Evolutionary conservation across 2,888 invertebrate genomes (phyloP), one percentile per base, ranked within the genome.

Genomic region (Monoplex corrugatus): DNA sequence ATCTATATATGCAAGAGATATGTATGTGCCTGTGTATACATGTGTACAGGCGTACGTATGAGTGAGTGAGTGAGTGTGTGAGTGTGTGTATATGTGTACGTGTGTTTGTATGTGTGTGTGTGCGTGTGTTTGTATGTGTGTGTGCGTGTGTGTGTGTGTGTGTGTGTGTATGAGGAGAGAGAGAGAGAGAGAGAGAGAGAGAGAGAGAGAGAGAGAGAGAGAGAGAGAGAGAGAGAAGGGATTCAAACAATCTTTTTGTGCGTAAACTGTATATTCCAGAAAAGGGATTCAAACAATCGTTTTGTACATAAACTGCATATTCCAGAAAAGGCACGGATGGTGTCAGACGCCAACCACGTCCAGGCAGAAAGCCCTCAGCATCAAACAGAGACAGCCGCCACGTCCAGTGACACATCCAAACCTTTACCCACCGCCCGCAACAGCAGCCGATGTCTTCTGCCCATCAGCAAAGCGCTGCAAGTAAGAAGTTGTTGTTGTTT

Each of bases 401-500:
- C 45, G 84, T 6, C 57, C 10, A 32, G 5, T 10, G 84, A 84
- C 57, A 57, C 50, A 19, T 35, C 84, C 19, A 84, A 38, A 32
- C 38, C 57, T 35, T 3, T 13, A 8, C 6, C 83, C 43, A 45
- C 45, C 0, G 44, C 45, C 84, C 35, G 57, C 23, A 23, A 23
- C 50, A 84, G 38, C 68, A 19, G 68, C 43, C 68, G 86, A 0
- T 38, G 43, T 32, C 40, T 86, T 28, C 44, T 86, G 32, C 86
- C 86, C 32, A 86, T 86, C 86, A 86, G 86, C 86, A 86, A 68
- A n/a, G 63, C 86, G n/a, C 68, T 78, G 78, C 78, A 78, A n/a
- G n/a, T n/a, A n/a, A n/a, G n/a, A n/a, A n/a, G n/a, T n/a, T n/a
- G n/a, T n/a, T n/a, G n/a, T n/a, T n/a, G n/a, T n/a, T n/a, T n/a